Percentiles rank a stretch among this genome's conserved stretches.
Conservation (phyloP, 2,113 vertebrate species). For the Podiceps cristatus region DNA sequence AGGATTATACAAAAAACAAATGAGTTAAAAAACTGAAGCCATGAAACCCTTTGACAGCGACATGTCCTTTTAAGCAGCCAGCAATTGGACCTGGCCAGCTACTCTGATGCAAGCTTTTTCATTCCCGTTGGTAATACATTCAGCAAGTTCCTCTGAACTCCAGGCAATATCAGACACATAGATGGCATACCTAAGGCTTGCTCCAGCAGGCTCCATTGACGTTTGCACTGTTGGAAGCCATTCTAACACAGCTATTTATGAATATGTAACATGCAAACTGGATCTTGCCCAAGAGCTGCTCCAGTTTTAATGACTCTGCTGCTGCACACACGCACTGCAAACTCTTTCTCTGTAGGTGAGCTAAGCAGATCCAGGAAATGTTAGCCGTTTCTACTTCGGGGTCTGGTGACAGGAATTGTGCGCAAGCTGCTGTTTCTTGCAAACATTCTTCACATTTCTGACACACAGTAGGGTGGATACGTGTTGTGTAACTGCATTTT, state of each 20-base stretch:
- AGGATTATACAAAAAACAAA: background rate
- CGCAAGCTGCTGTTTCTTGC: slow-evolving; percentile 34
- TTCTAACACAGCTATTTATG: slow-evolving; percentile 62
- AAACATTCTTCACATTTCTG: slow-evolving; percentile 65
- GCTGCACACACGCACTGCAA: slow-evolving; percentile 18
- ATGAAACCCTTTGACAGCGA: background rate
- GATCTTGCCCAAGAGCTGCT: slow-evolving; percentile 57
- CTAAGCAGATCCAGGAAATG: slow-evolving; percentile 46
- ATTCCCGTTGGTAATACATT: slow-evolving; percentile 61
- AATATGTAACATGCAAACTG: slow-evolving; percentile 67
- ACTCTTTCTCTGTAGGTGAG: slow-evolving; percentile 21
- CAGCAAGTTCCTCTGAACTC: slow-evolving; percentile 65
- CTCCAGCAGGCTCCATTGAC: slow-evolving; percentile 73
- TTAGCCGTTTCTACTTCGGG: slow-evolving; percentile 15
- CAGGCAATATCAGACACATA: slow-evolving; percentile 63
- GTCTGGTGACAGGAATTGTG: slow-evolving; percentile 37
- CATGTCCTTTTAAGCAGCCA: background rate
- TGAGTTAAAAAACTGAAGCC: background rate
- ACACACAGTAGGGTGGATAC: slow-evolving; percentile 52
- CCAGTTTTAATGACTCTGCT: slow-evolving; percentile 57
- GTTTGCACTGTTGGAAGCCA: slow-evolving; percentile 63
- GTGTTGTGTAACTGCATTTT: slow-evolving; percentile 34
- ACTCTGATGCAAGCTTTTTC: slow-evolving; percentile 32
- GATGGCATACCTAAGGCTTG: slow-evolving; percentile 72
- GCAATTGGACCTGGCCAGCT: slow-evolving; percentile 35